Conservation (phyloP, 2,113 vertebrate genomes). For the Phalacrocorax aristotelis region DNA sequence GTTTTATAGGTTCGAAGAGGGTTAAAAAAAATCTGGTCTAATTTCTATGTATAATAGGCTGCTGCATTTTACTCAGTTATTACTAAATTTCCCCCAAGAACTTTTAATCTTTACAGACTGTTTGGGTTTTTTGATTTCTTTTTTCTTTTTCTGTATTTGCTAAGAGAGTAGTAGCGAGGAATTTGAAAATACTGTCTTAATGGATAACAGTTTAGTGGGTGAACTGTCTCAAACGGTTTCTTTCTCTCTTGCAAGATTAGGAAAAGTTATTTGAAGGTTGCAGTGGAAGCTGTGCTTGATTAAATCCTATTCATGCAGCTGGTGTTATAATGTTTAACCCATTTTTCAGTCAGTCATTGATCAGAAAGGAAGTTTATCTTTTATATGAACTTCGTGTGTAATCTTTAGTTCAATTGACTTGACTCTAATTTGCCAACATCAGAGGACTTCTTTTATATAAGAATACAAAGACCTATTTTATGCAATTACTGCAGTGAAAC, state of each 20-base stretch:
- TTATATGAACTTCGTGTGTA: neutral
- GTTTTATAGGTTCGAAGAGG: neutral
- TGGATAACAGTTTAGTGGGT: neutral
- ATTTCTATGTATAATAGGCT: neutral
- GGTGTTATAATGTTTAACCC: neutral
- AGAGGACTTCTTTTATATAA: neutral
- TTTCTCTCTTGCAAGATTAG: neutral
- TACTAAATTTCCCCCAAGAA: neutral
- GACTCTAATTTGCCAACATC: constrained; percentile 3
- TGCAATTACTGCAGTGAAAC: constrained; percentile 19
- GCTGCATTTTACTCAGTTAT: neutral
- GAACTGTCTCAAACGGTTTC: neutral
- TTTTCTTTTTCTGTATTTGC: neutral
- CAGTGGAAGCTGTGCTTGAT: neutral
- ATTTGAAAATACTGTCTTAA: neutral
- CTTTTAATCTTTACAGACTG: neutral
- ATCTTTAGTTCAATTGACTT: neutral
- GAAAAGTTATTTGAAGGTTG: neutral
- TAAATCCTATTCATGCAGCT: neutral
- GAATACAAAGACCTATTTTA: neutral
- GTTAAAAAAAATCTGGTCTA: neutral
- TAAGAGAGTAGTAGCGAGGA: neutral
- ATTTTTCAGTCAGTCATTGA: neutral
- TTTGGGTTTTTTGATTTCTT: neutral
- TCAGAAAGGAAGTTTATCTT: neutral